These are phyloP conservation scores for Carapus acus DNA, from an alignment of 2,797 vertebrate genomes.

Conservation along the genomic window DNA sequence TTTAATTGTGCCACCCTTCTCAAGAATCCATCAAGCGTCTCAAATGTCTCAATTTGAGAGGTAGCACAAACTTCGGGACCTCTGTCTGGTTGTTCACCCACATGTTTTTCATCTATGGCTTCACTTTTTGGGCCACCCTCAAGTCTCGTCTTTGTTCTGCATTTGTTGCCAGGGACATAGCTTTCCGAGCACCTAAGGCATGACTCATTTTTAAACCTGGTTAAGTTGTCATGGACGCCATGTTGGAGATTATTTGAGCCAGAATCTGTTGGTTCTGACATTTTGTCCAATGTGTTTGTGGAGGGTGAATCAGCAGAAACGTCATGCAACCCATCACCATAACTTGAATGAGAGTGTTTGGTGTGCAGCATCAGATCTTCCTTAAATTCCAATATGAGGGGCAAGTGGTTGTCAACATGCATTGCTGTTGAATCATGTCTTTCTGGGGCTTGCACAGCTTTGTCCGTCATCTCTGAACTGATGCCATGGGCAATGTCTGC, in stretches of 20 bases:
- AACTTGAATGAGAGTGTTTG: neutral
- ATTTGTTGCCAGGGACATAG: no score
- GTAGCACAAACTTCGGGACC: neutral
- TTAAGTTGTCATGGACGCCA: neutral
- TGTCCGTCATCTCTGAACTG: neutral
- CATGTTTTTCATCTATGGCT: neutral
- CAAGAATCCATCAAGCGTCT: slow-evolving; percentile 11
- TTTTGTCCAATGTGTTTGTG: slow-evolving; percentile 4
- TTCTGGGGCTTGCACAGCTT: neutral
- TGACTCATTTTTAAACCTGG: neutral
- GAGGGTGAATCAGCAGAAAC: slow-evolving; percentile 24
- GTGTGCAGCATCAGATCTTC: neutral
- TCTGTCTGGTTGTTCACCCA: neutral
- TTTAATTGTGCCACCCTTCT: neutral
- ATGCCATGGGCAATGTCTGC: neutral
- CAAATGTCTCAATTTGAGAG: slow-evolving; percentile 10
- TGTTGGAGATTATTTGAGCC: neutral
- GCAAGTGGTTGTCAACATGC: neutral
- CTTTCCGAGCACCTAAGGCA: no score
- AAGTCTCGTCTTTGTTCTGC: no score
- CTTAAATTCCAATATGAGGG: neutral
- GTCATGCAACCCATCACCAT: slow-evolving; percentile 21
- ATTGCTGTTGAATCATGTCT: neutral
- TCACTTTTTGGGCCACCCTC: neutral
- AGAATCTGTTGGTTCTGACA: slow-evolving; percentile 14